phyloP scores from a whole-genome alignment of 1,140 invertebrate genomes.

The Eriocheir sinensis region DNA sequence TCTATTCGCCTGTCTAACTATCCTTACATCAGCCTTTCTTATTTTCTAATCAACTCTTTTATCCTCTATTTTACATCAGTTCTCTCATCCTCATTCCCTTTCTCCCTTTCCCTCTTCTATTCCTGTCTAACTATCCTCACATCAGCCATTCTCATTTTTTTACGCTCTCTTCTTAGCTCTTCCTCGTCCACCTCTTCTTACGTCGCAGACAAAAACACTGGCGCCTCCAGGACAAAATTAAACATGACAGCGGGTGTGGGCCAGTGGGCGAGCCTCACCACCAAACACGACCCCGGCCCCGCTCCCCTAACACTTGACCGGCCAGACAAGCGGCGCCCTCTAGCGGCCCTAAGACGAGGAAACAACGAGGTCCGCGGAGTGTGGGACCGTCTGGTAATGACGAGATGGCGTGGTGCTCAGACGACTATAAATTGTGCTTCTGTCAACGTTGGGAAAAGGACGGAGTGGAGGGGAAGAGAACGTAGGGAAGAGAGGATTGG shows the following conservation, averaged over 20 bases:
- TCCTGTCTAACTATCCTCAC: no score
- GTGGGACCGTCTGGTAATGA: neutral
- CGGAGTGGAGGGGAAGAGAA: neutral
- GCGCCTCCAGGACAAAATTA: conserved; percentile 1
- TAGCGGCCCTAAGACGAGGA: neutral
- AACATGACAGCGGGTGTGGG: neutral
- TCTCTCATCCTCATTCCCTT: no score
- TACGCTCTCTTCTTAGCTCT: no score
- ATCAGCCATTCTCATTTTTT: no score
- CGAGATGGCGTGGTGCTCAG: neutral
- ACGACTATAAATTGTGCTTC: neutral
- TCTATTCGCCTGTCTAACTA: no score
- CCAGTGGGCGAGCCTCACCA: neutral
- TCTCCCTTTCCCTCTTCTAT: no score
- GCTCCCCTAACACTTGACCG: neutral
- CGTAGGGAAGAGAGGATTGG: neutral
- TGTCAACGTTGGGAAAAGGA: neutral
- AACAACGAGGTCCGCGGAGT: neutral
- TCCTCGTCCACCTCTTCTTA: no score
- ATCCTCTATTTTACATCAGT: no score
- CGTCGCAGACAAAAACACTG: no score
- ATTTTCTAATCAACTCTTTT: no score
- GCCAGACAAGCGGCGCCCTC: neutral
- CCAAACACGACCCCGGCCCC: neutral
- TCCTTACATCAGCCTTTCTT: no score